Evolutionary conservation across 2,113 vertebrate species (phyloP).

Genomic region (Cebidichthys violaceus): DNA sequence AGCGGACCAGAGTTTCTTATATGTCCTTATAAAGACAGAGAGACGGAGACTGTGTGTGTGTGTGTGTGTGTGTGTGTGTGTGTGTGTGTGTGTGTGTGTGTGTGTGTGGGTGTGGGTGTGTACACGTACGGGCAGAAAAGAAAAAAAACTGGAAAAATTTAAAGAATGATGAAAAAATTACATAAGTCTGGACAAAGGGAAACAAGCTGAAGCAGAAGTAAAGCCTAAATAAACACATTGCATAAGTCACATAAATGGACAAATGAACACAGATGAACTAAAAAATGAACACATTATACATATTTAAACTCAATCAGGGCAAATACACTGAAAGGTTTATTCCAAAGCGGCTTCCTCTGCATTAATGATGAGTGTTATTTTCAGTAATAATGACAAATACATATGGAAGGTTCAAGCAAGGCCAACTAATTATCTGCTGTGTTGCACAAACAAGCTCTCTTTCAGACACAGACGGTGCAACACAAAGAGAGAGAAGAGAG

Average conservation of each 20-base stretch:
- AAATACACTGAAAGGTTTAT: neutral
- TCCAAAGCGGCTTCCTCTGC: neutral
- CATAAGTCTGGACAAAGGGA: constrained; percentile 12
- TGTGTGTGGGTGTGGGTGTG: neutral
- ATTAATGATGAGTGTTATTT: constrained; percentile 18
- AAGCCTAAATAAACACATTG: constrained; percentile 36
- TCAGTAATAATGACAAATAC: constrained; percentile 27
- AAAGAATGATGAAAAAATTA: constrained; percentile 17
- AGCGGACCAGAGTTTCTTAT: constrained; percentile 49
- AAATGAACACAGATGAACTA: constrained; percentile 1
- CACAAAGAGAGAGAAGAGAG: neutral
- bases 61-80: neutral
- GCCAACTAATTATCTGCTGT: neutral
- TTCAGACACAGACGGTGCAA: neutral
- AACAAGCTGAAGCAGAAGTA: constrained; percentile 8
- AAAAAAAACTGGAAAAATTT: constrained; percentile 3
- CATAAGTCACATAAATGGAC: constrained; percentile 1
- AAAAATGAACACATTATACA: neutral
- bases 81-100: constrained; percentile 10
- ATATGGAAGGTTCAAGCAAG: constrained; percentile 7
- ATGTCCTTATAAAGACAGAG: constrained; percentile 78
- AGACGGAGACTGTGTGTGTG: constrained; percentile 4
- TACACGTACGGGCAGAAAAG: neutral
- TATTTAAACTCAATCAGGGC: neutral
- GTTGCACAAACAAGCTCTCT: constrained; percentile 10